phyloP scores from a whole-genome alignment of 1,140 invertebrate genomes.

The Stenopsyche tienmushanensis region DNA sequence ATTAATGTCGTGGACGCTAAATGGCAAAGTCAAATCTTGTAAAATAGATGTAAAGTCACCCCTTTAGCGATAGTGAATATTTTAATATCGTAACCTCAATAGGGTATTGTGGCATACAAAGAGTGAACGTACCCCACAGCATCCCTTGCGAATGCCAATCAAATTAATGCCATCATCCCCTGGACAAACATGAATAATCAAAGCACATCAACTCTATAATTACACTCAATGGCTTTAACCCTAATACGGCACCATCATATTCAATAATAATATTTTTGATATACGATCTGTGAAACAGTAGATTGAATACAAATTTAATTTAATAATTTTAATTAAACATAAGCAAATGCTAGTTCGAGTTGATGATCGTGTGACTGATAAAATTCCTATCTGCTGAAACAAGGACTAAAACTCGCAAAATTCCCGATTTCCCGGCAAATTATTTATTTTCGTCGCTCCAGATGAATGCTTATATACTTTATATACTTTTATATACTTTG shows the following conservation, averaged over 20 bases:
- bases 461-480: too few relatives aligned
- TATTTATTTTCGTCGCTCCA: too few relatives aligned
- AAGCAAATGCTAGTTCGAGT: too few relatives aligned
- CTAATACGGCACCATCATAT: background rate
- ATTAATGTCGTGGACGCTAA: background rate
- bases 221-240: slow-evolving; percentile 5
- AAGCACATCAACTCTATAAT: slow-evolving; percentile 24
- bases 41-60: too few relatives aligned
- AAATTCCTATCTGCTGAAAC: too few relatives aligned
- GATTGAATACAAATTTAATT: background rate
- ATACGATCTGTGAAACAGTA: too few relatives aligned
- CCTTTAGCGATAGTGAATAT: background rate
- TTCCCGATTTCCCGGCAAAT: too few relatives aligned
- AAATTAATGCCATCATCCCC: slow-evolving; percentile 32
- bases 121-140: slow-evolving; percentile 3
- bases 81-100: slow-evolving; percentile 24
- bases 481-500: too few relatives aligned
- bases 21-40: background rate
- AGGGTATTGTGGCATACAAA: slow-evolving; percentile 17
- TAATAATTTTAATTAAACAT: too few relatives aligned
- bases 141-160: slow-evolving; percentile 22
- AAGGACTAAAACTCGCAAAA: too few relatives aligned
- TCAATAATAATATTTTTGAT: too few relatives aligned
- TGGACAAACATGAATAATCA: slow-evolving; percentile 32
- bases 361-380: too few relatives aligned